These are phyloP conservation scores for Graptemys geographica DNA, from an alignment of 2,797 vertebrate species.

Conservation along the genomic window DNA sequence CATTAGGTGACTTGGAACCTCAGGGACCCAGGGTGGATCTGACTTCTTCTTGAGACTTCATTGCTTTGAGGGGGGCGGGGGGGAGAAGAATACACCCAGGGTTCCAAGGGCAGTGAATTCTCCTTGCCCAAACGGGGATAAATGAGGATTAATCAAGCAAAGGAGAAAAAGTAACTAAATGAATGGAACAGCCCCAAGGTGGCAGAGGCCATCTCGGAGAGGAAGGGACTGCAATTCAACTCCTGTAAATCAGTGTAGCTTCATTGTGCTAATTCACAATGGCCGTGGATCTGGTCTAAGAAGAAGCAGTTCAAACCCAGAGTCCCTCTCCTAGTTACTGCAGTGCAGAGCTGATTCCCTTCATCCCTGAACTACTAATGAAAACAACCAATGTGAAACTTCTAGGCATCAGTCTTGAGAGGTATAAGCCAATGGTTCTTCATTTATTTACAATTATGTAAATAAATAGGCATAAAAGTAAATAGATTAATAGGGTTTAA, in stretches of 20 bases:
- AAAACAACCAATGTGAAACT: neutral
- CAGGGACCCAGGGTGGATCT: neutral
- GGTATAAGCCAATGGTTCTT: neutral
- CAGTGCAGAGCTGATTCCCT: neutral
- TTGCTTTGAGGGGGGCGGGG: neutral
- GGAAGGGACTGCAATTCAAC: neutral
- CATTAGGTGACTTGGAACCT: neutral
- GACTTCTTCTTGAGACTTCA: neutral
- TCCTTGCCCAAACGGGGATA: neutral
- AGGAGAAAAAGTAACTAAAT: neutral
- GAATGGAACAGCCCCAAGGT: neutral
- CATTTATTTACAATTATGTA: neutral
- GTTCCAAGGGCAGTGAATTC: neutral
- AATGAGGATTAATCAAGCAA: neutral
- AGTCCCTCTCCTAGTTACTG: neutral
- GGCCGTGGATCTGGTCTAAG: neutral
- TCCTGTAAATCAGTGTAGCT: too few species aligned
- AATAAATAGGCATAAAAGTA: neutral
- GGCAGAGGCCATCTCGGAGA: too few species aligned
- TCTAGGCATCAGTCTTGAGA: neutral
- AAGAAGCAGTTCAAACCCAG: neutral
- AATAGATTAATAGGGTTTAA: neutral
- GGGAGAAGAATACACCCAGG: neutral
- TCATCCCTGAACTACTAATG: neutral
- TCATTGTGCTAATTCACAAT: too few species aligned